Evolutionary conservation across 2,113 vertebrate species (phyloP).

Genomic region (Odobenus rosmarus): DNA sequence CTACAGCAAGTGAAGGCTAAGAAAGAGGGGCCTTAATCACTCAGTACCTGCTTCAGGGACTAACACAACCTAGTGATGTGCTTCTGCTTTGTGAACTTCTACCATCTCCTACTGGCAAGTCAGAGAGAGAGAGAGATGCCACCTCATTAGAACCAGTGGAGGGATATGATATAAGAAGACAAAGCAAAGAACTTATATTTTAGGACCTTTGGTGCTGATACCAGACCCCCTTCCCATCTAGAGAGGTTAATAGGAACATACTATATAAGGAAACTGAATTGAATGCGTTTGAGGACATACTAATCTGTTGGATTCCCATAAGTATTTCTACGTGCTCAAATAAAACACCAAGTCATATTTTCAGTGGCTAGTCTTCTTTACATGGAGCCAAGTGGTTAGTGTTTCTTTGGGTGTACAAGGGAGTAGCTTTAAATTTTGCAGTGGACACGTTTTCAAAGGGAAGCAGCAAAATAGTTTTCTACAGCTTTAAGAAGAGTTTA

Average conservation of each 20-base stretch:
- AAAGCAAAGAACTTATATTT: background rate
- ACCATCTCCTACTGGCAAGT: background rate
- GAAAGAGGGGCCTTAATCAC: background rate
- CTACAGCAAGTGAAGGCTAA: background rate
- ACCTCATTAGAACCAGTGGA: background rate
- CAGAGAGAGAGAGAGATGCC: background rate
- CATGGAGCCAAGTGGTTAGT: background rate
- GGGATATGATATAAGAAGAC: background rate
- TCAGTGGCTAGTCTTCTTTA: background rate
- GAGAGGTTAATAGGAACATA: background rate
- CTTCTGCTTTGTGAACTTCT: background rate
- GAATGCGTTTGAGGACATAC: background rate
- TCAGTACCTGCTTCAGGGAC: background rate
- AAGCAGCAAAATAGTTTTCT: background rate
- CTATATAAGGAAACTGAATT: background rate
- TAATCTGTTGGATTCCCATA: background rate
- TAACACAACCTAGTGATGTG: accelerated
- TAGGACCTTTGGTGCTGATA: background rate
- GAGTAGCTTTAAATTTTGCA: background rate
- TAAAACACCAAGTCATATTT: background rate
- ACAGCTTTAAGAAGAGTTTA: background rate
- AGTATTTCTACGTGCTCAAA: background rate
- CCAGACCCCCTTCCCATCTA: background rate
- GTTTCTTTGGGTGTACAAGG: background rate
- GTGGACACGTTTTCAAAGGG: background rate